phyloP scores from a whole-genome alignment of 2,113 vertebrate species.

The Cryptomyrus ogoouensis region DNA sequence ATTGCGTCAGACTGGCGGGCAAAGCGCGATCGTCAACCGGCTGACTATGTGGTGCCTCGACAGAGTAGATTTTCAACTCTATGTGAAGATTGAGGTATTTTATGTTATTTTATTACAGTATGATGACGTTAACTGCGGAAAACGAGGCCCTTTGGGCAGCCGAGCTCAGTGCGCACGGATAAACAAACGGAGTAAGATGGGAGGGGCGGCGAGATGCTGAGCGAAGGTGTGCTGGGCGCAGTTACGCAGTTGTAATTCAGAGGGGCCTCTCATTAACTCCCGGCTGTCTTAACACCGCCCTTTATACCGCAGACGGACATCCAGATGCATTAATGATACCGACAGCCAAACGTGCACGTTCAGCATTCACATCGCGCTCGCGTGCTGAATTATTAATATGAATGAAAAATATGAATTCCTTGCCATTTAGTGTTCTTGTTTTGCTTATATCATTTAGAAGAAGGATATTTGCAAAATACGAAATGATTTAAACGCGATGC shows the following conservation, averaged over 20 bases:
- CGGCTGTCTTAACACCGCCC: neutral
- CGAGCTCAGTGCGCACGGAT: slow-evolving; percentile 19
- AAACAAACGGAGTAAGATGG: slow-evolving; percentile 22
- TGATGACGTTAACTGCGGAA: slow-evolving; percentile 22
- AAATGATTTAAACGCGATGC: neutral
- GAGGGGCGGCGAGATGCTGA: slow-evolving; percentile 27
- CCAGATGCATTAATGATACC: neutral
- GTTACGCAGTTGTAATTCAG: slow-evolving; percentile 63
- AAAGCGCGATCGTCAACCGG: neutral
- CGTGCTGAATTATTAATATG: neutral
- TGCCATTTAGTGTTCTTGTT: neutral
- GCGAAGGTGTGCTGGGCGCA: slow-evolving; percentile 25
- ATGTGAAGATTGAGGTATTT: neutral
- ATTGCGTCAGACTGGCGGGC: neutral
- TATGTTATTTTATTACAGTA: neutral
- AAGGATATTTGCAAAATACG: neutral
- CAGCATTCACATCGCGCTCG: neutral
- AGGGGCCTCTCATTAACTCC: neutral
- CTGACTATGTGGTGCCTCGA: neutral
- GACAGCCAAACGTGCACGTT: neutral
- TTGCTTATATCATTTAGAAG: neutral
- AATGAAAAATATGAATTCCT: neutral
- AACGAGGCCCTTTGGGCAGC: slow-evolving; percentile 14
- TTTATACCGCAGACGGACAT: neutral
- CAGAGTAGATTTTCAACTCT: neutral